Percentiles rank a stretch among this genome's conserved stretches.
Conservation (phyloP, 1,140 invertebrate species). For the Protaetia brevitarsis region DNA sequence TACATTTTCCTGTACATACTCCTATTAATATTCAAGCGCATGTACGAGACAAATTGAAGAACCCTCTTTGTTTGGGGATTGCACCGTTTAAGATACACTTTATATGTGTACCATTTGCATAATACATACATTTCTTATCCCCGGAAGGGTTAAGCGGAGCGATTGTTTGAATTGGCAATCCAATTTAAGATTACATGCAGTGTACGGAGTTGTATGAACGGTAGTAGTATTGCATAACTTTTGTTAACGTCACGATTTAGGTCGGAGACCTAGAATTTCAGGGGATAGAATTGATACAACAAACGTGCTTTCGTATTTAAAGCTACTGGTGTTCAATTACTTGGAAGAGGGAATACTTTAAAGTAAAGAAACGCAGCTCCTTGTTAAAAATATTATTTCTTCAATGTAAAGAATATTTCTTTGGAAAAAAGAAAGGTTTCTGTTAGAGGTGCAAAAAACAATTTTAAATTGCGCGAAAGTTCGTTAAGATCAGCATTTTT, state of each 20-base stretch:
- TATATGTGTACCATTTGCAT: slow-evolving; percentile 14
- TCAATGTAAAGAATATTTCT: too few relatives aligned
- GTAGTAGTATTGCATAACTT: not conserved
- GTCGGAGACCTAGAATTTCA: too few relatives aligned
- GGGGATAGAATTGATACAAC: too few relatives aligned
- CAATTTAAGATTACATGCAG: not conserved
- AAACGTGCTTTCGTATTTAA: too few relatives aligned
- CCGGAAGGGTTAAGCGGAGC: not conserved
- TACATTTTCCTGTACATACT: not conserved
- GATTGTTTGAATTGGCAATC: not conserved
- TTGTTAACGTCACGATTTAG: not conserved
- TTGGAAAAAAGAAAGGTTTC: too few relatives aligned
- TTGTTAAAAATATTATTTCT: too few relatives aligned
- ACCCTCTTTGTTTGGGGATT: slow-evolving; percentile 5
- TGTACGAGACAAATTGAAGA: slow-evolving; percentile 4
- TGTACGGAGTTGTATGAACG: not conserved
- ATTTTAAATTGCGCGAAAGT: too few relatives aligned
- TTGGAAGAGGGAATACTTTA: too few relatives aligned
- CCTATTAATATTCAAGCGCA: slow-evolving; percentile 13
- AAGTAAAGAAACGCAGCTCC: too few relatives aligned
- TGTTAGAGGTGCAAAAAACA: too few relatives aligned
- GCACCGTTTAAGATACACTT: slow-evolving; percentile 10
- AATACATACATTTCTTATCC: not conserved
- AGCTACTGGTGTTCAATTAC: too few relatives aligned
- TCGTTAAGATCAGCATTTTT: too few relatives aligned